These are phyloP conservation scores for Atta texana DNA, from an alignment of 1,140 invertebrate species.

Conservation along the genomic window DNA sequence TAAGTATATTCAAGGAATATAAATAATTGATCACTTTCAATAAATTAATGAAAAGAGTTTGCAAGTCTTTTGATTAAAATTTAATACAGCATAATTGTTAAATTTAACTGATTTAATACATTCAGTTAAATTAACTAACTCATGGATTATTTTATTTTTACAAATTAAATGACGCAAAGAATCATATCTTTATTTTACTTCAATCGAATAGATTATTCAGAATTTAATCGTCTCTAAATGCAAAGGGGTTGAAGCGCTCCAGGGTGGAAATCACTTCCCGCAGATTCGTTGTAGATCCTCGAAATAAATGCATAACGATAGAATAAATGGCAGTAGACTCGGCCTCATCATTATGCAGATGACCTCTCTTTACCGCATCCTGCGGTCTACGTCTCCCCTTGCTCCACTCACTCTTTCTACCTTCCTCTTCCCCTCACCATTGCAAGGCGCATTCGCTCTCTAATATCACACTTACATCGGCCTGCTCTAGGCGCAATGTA, in stretches of 20 bases:
- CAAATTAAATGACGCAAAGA: neutral
- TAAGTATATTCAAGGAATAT: neutral
- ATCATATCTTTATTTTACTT: neutral
- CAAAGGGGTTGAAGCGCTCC: neutral
- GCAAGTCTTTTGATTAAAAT: neutral
- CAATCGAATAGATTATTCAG: neutral
- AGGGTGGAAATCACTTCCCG: slow-evolving; percentile 57
- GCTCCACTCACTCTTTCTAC: neutral
- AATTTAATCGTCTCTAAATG: neutral
- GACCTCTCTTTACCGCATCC: slow-evolving; percentile 62
- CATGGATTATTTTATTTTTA: neutral
- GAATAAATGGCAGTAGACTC: slow-evolving; percentile 60
- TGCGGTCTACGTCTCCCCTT: slow-evolving; percentile 31
- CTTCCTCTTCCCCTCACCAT: neutral
- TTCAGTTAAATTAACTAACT: neutral
- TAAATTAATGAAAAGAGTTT: neutral
- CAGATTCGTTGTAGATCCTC: slow-evolving; percentile 37
- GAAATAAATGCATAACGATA: slow-evolving; percentile 61
- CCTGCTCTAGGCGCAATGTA: slow-evolving; percentile 59
- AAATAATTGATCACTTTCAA: neutral
- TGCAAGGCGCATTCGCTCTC: slow-evolving; percentile 26
- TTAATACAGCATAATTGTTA: neutral
- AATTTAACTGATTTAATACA: neutral
- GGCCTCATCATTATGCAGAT: slow-evolving; percentile 64
- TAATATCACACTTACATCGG: slow-evolving; percentile 63